phyloP scores from a whole-genome alignment of 2,797 vertebrate genomes.

The Pipistrellus nathusii region DNA sequence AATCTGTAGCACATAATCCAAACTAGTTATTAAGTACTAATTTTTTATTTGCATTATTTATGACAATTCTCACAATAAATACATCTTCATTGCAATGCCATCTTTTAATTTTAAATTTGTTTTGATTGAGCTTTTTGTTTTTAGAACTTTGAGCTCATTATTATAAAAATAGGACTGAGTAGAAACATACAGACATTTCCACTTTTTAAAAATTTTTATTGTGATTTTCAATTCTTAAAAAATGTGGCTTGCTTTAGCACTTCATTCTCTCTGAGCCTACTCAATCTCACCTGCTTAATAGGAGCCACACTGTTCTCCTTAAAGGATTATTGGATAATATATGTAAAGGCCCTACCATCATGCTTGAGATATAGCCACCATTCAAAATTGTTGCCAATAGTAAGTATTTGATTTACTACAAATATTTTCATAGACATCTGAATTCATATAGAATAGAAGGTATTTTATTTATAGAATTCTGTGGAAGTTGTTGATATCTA shows the following conservation, averaged over 20 bases:
- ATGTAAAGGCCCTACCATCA: background rate
- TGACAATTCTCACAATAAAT: background rate
- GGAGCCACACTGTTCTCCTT: background rate
- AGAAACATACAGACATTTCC: background rate
- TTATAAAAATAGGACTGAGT: background rate
- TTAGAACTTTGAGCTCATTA: background rate
- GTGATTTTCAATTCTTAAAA: background rate
- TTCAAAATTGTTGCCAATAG: background rate
- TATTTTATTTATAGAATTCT: background rate
- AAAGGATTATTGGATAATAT: background rate
- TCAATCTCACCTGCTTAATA: background rate
- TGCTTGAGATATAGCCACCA: background rate
- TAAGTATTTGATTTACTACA: background rate
- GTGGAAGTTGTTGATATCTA: background rate
- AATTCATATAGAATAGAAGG: background rate
- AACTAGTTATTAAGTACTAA: background rate
- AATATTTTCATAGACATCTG: background rate
- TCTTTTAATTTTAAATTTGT: slow-evolving; percentile 6
- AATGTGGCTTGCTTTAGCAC: background rate
- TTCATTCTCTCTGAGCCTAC: background rate
- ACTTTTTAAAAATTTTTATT: background rate
- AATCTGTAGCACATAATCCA: background rate
- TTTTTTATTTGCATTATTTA: background rate
- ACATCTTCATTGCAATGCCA: background rate
- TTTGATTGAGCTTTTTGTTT: background rate